Evolutionary conservation across 2,113 vertebrate genomes (phyloP), one percentile per base, ranked within the genome.

Genomic region (Hemichromis elongatus): DNA sequence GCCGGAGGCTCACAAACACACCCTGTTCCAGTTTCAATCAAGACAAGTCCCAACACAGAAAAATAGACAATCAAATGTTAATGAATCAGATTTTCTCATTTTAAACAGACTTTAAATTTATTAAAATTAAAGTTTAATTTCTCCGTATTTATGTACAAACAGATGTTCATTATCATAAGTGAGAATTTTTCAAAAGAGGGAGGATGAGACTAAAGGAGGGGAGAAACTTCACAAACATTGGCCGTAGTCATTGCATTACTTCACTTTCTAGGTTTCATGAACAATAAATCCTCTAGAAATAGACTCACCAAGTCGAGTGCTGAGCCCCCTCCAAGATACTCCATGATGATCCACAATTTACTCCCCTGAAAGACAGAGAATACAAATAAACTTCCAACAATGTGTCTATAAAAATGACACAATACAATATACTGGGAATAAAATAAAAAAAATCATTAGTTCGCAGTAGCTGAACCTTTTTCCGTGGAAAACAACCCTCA

Each of bases 261-360:
- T 66, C 33, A 66, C 19, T 66, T 66, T 37, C 33, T 37, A 13
- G 6, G 61, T 21, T 66, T 66, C 6, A 24, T 18, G 7, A 21
- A 5, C 9, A 47, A 28, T 59, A 80, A 30, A 47, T 80, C 4
- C 8, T 3, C 5, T n/a, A 42, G 2, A 70, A 80, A 6, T 30
- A 42, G 5, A 78, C 95, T 93, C 87, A 95, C 95, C 95, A 95
- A 66, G 70, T 95, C 95, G 1, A 95, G 93, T 0, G 95, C 95
- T 1, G 95, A 95, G 3, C 95, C 95, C 54, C 95, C 95, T 6
- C 95, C 95, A 0, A 95, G 93, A 79, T 95, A 95, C 85, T 95
- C 94, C 94, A 95, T 95, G 79, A 95, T 95, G 90, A 95, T 95
- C 94, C 94, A 95, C 5, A 95, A 84, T 54, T 95, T 95, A 42